Evolutionary conservation across 2,888 invertebrate genomes (phyloP).

Genomic region (Athetis lepigone): DNA sequence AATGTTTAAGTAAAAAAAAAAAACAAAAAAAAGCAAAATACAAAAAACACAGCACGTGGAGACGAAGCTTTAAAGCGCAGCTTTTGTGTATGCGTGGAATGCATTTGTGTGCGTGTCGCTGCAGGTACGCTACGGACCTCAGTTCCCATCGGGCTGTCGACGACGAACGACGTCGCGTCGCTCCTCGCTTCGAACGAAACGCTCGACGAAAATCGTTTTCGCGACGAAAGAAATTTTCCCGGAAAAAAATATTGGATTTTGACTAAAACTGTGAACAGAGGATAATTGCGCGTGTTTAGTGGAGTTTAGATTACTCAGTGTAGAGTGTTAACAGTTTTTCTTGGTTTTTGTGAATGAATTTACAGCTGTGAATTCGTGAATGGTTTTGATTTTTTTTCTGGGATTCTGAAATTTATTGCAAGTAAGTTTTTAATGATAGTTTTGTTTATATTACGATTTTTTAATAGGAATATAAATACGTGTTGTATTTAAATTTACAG

Average conservation of each 20-base stretch:
- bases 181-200: conserved; percentile 40
- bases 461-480: too few relatives aligned
- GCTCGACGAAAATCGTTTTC: conserved; percentile 49
- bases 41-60: conserved; percentile 75
- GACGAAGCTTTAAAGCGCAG: conserved; percentile 82
- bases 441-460: neutral
- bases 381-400: conserved; percentile 48
- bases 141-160: conserved; percentile 82
- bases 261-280: conserved; percentile 45
- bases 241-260: conserved; percentile 45
- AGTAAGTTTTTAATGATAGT: conserved; percentile 51
- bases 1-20: conserved; percentile 67
- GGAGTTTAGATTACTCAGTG: conserved; percentile 49
- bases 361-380: conserved; percentile 61
- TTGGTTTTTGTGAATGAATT: conserved; percentile 60
- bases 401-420: conserved; percentile 48
- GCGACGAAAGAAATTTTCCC: conserved; percentile 44
- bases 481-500: neutral
- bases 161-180: conserved; percentile 46
- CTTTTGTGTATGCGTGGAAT: conserved; percentile 78
- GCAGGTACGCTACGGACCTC: conserved; percentile 83
- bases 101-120: conserved; percentile 86
- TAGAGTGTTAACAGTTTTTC: conserved; percentile 51
- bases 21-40: conserved; percentile 58
- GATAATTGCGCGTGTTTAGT: conserved; percentile 42